Percentiles rank a stretch among this genome's conserved stretches.
These are phyloP conservation scores for Chondrilla cf. caribensis DNA, from an alignment of 37 sponge, comb jelly and placozoan genomes.

Conservation along the genomic window DNA sequence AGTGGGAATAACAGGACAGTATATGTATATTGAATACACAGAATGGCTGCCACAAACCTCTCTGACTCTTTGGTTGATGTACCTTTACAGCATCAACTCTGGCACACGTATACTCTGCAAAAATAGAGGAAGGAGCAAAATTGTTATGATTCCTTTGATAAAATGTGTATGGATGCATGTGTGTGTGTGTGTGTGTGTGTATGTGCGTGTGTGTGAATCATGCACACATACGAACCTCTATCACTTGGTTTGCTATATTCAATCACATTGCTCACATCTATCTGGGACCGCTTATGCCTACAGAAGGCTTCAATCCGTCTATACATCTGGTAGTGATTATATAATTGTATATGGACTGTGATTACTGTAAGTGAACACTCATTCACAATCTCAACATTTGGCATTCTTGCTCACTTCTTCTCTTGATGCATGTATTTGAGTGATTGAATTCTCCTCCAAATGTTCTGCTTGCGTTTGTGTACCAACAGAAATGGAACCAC, in stretches of 20 bases:
- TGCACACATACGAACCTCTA: slow-evolving; percentile 11
- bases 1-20: too few relatives aligned
- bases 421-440: slow-evolving; percentile 16
- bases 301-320: slow-evolving; percentile 47
- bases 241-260: slow-evolving; percentile 39
- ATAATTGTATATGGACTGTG: too few relatives aligned
- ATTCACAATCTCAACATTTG: too few relatives aligned
- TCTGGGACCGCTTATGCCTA: slow-evolving; percentile 45
- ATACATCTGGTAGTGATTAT: slow-evolving; percentile 25
- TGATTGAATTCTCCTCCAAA: neutral
- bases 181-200: too few relatives aligned
- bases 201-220: too few relatives aligned
- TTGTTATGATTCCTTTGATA: too few relatives aligned
- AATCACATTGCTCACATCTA: slow-evolving; percentile 51
- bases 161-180: neutral
- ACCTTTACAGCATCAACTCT: slow-evolving; percentile 46
- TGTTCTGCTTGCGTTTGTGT: neutral
- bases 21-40: too few relatives aligned
- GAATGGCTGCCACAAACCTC: neutral
- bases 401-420: neutral
- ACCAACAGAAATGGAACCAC: neutral
- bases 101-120: slow-evolving; percentile 53
- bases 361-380: too few relatives aligned
- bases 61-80: neutral
- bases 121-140: too few relatives aligned